Evolutionary conservation across 2,113 vertebrate species (phyloP), one percentile per base, ranked within the genome.

Genomic region (Sinocyclocheilus rhinocerous): DNA sequence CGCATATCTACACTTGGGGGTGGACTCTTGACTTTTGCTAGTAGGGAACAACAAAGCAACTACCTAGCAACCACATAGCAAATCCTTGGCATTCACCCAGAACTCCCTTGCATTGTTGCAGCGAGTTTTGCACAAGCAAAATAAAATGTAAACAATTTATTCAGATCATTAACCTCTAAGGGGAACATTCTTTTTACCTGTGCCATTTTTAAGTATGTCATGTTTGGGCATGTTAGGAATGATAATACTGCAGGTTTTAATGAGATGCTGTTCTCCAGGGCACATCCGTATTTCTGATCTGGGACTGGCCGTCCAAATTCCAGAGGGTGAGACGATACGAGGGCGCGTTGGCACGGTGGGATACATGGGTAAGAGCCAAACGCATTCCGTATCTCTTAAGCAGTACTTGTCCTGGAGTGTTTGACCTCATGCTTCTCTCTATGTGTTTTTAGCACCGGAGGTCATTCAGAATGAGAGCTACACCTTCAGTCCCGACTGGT

Each of bases 251-350:
- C 42, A 26, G 18, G 16, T 75, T 4, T 18, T n/a, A 72, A 55
- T n/a, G 11, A 24, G 48, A 59, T 73, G 50, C 22, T 84, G 29
- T 55, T 84, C 52, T 57, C 20, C 78, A 96, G 96, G 96, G 85
- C 96, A 97, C 90, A 96, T 97, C 88, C 94, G 96, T 65, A 95
- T 97, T 88, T 97, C 96, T 33, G 96, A 97, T 91, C 91, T 97
- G 91, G 96, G 96, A 4, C 90, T 97, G 91, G 96, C 96, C 61
- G 95, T 97, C 87, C 96, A 96, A 93, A 95, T 97, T 88, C 95
- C 96, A 39, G 94, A 96, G 11, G 95, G 95, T 2, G 96, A 97
- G 79, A 91, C 90, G n/a, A 97, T 97, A 90, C 93, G 96, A 8
- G 96, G 96, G 52, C 91, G 96, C 9, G 96, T 97, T 42, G 96